phyloP scores from a whole-genome alignment of 2,113 vertebrate species.

The Syngnathus floridae region DNA sequence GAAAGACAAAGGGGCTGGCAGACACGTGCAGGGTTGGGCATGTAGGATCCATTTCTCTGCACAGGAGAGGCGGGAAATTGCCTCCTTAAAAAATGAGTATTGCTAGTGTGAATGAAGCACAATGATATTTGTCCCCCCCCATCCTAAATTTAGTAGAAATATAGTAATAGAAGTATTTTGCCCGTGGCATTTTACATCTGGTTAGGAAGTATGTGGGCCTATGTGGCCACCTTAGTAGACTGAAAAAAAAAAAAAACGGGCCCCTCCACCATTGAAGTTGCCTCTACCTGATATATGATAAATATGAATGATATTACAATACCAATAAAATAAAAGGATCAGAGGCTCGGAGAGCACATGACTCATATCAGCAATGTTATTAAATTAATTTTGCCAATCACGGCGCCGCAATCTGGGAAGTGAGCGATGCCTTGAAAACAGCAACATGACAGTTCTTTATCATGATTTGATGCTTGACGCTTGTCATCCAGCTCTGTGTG shows the following conservation, averaged over 20 bases:
- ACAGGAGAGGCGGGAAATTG: neutral
- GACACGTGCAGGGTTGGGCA: constrained; percentile 19
- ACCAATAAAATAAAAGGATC: neutral
- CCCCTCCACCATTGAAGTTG: no score
- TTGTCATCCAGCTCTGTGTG: constrained; percentile 13
- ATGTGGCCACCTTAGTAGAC: no score
- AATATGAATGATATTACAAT: neutral
- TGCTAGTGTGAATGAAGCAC: no score
- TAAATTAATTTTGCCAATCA: constrained; percentile 7
- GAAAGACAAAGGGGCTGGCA: constrained; percentile 33
- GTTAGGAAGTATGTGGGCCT: no score
- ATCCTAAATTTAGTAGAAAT: no score
- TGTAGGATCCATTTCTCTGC: constrained; percentile 11
- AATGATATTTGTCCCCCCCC: no score
- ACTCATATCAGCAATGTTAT: neutral
- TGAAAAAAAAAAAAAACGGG: no score
- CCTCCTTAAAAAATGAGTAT: no score
- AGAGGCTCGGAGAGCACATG: neutral
- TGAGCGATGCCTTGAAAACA: constrained; percentile 3
- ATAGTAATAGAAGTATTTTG: no score
- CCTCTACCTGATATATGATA: no score
- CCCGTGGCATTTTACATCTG: no score
- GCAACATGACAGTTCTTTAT: constrained; percentile 25
- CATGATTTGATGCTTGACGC: constrained; percentile 20
- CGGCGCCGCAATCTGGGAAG: neutral